Evolutionary conservation across 2,113 vertebrate species (phyloP), one percentile per base, ranked within the genome.

Genomic region (Tenebrosternarchus preto): DNA sequence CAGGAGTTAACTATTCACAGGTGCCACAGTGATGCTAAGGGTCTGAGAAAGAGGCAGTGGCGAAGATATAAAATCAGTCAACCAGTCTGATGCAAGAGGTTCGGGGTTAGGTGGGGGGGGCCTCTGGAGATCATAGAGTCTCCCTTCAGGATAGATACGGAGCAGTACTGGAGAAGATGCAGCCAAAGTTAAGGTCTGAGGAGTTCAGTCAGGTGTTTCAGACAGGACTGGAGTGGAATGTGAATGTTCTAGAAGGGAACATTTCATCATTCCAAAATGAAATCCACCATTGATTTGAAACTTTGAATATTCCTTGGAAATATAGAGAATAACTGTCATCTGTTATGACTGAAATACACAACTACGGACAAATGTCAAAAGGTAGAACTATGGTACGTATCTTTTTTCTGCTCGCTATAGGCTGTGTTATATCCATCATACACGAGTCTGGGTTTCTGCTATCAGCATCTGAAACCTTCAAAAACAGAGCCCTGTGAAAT

Each of bases 1-100:
- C 80, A 68, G 39, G 64, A 78, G 79, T 81, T 81, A 75, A 70
- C 72, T n/a, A 84, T 85, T 82, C 80, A 82, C 76, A 31, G 56
- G 72, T 15, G 46, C 73, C 43, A 46, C 64, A 63, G 66, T 66
- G 75, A 76, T 79, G 83, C 80, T 68, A 82, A 74, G 66, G 71
- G 71, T 73, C 78, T 76, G 71, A 53, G 72, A 84, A 82, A 70
- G 76, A 67, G 80, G 72, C 61, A 81, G 55, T 57, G 59, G 46
- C 66, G 24, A 64, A 63, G 57, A 80, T 61, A 70, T 84, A 50
- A 81, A 70, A 31, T 66, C 50, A 50, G 76, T 12, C 61, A 84
- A 70, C 22, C 56, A 70, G 79, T 66, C 36, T 66, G 63, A 80
- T 63, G 63, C 20, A 81, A 68, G 19, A 5, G 57, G 36, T 27